A percentile compares a stretch with the other conserved stretches of the same genome.
Evolutionary conservation across 2,888 invertebrate genomes (phyloP).

Genomic region (Andricus curvator): DNA sequence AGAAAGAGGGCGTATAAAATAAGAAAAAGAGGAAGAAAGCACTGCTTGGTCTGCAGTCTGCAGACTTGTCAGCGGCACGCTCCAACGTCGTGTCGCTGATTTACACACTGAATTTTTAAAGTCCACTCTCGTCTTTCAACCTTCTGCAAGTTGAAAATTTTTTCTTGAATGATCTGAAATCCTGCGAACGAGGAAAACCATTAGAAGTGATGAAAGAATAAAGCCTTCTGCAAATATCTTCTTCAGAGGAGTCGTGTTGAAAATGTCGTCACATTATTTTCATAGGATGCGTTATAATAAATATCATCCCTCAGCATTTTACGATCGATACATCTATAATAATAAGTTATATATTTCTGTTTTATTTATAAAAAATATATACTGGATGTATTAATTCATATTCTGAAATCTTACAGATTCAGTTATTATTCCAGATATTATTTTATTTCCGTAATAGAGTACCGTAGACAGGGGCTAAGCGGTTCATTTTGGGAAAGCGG

Average conservation of each 20-base stretch:
- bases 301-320: not conserved
- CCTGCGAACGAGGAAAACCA: conserved; percentile 15
- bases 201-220: conserved; percentile 19
- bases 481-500: no score
- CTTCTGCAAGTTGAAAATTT: conserved; percentile 37
- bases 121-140: conserved; percentile 43
- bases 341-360: no score
- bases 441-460: no score
- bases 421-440: no score
- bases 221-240: not conserved
- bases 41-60: conserved; percentile 44
- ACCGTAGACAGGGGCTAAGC: no score
- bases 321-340: not conserved
- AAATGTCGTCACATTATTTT: not conserved
- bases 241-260: not conserved
- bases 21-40: conserved; percentile 45
- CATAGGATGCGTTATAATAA: not conserved
- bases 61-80: conserved; percentile 42
- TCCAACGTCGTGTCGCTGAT: conserved; percentile 40
- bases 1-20: not conserved
- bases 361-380: no score
- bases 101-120: conserved; percentile 42
- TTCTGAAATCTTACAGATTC: no score
- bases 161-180: conserved; percentile 32
- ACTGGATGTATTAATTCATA: no score